Conservation (phyloP, 2,113 vertebrate genomes). For the Rhinopomastus cyanomelas region DNA sequence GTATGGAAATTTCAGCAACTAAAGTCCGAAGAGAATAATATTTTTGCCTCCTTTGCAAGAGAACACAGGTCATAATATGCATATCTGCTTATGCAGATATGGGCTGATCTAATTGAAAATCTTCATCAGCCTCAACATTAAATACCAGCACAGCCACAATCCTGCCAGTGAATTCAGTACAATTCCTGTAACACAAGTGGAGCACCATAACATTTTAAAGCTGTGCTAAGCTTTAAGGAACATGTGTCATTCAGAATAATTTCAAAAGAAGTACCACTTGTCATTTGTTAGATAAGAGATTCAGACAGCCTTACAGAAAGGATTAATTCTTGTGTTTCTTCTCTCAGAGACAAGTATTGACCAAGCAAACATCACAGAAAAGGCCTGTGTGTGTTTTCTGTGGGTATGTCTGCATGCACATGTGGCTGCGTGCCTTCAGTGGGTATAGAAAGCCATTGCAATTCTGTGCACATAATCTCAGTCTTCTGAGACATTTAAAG, state of each 20-base stretch:
- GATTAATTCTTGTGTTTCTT: neutral
- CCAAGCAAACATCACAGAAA: neutral
- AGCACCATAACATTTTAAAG: neutral
- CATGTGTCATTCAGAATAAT: neutral
- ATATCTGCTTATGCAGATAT: neutral
- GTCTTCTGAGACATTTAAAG: neutral
- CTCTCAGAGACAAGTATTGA: neutral
- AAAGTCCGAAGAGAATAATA: neutral
- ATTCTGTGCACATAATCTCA: neutral
- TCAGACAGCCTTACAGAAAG: neutral
- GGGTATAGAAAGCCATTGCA: neutral
- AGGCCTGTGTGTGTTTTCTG: neutral
- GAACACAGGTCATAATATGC: neutral
- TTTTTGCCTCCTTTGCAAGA: neutral
- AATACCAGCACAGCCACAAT: neutral
- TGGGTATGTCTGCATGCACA: neutral
- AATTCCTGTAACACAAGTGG: neutral
- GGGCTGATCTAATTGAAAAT: neutral
- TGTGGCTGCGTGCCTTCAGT: neutral
- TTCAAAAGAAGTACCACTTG: neutral
- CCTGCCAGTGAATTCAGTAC: neutral
- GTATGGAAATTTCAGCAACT: neutral
- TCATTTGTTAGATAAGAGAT: neutral
- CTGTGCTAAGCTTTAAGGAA: neutral
- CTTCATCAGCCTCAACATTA: neutral